Base-by-base conservation (phyloP, 2,797 vertebrate genomes). In the Emys orbicularis region DNA sequence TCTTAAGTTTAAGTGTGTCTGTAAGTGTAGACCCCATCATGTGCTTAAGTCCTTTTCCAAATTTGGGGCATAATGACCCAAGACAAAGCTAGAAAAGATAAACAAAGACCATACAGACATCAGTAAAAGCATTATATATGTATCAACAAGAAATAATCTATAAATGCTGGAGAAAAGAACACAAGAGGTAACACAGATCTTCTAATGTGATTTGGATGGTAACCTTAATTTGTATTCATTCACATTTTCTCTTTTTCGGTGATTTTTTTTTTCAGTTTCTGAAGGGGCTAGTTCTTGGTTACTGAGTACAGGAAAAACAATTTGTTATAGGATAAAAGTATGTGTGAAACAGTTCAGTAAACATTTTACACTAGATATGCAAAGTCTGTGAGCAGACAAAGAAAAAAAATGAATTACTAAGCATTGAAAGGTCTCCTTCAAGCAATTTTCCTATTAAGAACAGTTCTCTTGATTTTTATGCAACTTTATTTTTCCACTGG, bases 401-500 rank as follows among this genome's bases (percentile, higher is more conserved):
- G 21, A 86, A 88, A 49, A 91, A 84, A 94, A 93, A n/a, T 16
- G 53, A 72, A 25, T 61, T 68, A 52, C 49, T 44, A 37, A 72
- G 23, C 49, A 84, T 11, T 25, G 47, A n/a, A 72, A 88, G 83
- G 89, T 84, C 56, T 53, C 76, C 76, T 92, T 77, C 88, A 49
- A 96, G 76, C 19, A 47, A 77, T 49, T 47, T 77, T 87, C 95
- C 56, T 83, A 86, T 53, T 56, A 21, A 68, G 44, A 54, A 86
- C 31, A 52, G 79, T 61, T 87, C 81, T 94, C 79, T 50, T 80
- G 83, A 93, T 93, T 96, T 96, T 90, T 93, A 57, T 81, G 61
- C 90, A 91, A 89, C 85, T 95, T 96, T 83, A 10, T 1, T 89
- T 77, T 95, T 93, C 91, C 85, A 50, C 59, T 92, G 52, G 79